Conservation (phyloP, 1,140 invertebrate genomes). For the Philotrypesis tridentata region DNA sequence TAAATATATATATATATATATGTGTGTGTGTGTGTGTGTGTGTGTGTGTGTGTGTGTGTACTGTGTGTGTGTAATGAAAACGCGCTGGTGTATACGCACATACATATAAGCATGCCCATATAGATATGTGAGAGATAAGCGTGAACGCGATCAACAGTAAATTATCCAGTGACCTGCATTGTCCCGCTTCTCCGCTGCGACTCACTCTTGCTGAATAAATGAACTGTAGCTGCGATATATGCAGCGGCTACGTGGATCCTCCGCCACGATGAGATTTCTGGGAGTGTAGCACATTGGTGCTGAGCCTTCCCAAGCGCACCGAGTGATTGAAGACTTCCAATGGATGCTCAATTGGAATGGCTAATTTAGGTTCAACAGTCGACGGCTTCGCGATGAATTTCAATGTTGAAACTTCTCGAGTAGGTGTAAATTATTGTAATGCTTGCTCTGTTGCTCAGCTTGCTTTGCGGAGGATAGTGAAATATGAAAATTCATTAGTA, state of each 20-base stretch:
- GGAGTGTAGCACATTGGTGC: not conserved
- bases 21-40: too few relatives aligned
- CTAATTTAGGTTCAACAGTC: not conserved
- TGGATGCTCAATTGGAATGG: not conserved
- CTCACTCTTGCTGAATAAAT: not conserved
- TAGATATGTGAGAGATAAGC: constrained; percentile 9
- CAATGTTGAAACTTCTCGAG: too few relatives aligned
- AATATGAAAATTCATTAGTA: too few relatives aligned
- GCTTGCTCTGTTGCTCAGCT: too few relatives aligned
- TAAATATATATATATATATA: not conserved
- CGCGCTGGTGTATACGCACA: constrained; percentile 3
- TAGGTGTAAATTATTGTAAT: too few relatives aligned
- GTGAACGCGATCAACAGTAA: constrained; percentile 38
- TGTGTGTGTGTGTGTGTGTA: too few relatives aligned
- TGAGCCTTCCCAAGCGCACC: not conserved
- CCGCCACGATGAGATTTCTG: constrained; percentile 4
- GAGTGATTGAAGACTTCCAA: not conserved
- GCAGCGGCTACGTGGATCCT: not conserved
- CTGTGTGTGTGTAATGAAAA: constrained; percentile 37
- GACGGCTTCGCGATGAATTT: not conserved
- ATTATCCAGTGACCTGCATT: constrained; percentile 48
- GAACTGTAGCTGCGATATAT: not conserved
- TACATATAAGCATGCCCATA: not conserved
- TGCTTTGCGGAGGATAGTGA: too few relatives aligned
- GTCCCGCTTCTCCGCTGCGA: not conserved